Base-by-base conservation (phyloP, 1,140 invertebrate genomes). In the Fopius arisanus region DNA sequence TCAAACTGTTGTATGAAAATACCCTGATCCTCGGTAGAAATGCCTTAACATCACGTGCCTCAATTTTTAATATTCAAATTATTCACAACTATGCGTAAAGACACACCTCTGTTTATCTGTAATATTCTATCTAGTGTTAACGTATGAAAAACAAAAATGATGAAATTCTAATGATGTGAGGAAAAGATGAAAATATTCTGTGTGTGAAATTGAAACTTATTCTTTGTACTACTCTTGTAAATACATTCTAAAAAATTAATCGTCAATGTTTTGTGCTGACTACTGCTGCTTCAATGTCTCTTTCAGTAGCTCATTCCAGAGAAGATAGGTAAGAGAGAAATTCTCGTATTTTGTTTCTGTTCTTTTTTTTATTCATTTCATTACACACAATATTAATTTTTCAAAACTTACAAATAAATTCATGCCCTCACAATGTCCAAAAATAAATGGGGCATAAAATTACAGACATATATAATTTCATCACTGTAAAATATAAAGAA, bases 181-280 rank as follows among this genome's bases (percentile, higher is more conserved):
- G 62, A 9, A 31, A 70, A 33, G 48, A 59, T 48, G 23, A 59
- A 33, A 59, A 62, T 19, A 62, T 62, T 63, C 16, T 82, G 77
- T 78, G 80, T 83, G 81, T 82, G 82, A 83, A 82, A 82, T 81
- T 78, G 76, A 82, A 48, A 77, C 40, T 82, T 82, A 82, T 82
- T 83, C 81, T 83, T 82, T 83, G 82, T 83, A 83, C 79, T 80
- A 80, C 78, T 82, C 80, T 83, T 83, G 82, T 83, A 83, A 83
- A 83, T 83, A 83, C 82, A 83, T 82, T 83, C 78, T 81, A 72
- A 81, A 82, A 77, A 81, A 81, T 82, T 81, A 83, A 67, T 65
- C 67, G 40, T 69, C 48, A 54, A 69, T 69, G 21, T 69, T 48
- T 29, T 69, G 41, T 48, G 28, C 43, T 65, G 62, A 33, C 28